These are phyloP conservation scores for Sinelater perroti DNA, from an alignment of 2,888 invertebrate genomes.

Conservation along the genomic window DNA sequence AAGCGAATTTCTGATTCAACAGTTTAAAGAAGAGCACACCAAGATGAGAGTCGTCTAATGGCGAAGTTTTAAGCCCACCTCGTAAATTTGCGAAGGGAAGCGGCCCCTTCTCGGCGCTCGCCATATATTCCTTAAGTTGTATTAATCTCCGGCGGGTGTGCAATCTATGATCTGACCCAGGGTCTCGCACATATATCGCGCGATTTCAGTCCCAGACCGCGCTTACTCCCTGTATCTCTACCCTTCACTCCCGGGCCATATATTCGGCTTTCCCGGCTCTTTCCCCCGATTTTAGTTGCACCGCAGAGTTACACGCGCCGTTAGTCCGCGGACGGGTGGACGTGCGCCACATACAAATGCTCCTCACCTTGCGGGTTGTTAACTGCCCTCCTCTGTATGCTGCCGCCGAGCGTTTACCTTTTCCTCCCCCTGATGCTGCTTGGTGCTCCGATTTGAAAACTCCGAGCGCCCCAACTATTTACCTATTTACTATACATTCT, in stretches of 20 bases:
- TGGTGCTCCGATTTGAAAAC: constrained; percentile 35
- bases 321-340: constrained; percentile 55
- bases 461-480: constrained; percentile 28
- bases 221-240: constrained; percentile 40
- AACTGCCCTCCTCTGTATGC: constrained; percentile 53
- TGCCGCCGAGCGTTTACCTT: constrained; percentile 48
- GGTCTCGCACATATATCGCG: constrained; percentile 38
- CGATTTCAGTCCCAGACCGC: constrained; percentile 37
- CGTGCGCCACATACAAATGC: constrained; percentile 48
- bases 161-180: constrained; percentile 40
- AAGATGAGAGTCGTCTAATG: too few relatives aligned
- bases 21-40: too few relatives aligned
- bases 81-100: too few relatives aligned
- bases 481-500: constrained; percentile 21
- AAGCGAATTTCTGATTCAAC: too few relatives aligned
- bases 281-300: constrained; percentile 45
- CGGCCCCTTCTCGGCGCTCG: constrained; percentile 16
- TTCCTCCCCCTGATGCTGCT: constrained; percentile 36
- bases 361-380: constrained; percentile 48
- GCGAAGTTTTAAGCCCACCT: too few relatives aligned
- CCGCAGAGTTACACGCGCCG: constrained; percentile 59
- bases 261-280: constrained; percentile 45
- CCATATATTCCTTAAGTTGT: constrained; percentile 39
- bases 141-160: constrained; percentile 41
- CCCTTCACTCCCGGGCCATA: constrained; percentile 43